Evolutionary conservation across 2,888 invertebrate genomes (phyloP), one percentile per base, ranked within the genome.

Genomic region (Tetramorium bicarinatum): DNA sequence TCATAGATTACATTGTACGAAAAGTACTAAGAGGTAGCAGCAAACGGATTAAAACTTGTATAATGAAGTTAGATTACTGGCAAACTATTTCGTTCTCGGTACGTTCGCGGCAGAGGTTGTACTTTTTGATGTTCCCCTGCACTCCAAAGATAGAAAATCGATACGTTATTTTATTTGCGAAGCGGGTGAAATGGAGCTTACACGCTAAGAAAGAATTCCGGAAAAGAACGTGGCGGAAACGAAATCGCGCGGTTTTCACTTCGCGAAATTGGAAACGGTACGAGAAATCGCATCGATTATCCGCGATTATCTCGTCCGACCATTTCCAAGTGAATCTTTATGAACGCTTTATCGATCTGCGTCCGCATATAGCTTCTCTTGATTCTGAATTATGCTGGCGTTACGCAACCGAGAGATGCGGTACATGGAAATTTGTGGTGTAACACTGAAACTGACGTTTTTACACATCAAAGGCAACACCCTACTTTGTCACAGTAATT

Each of bases 41-140:
- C 47, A 47, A 62, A 85, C 4, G 49, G 52, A 85, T 85, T 77
- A 82, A 52, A 83, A 79, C 77, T 85, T 83, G 41, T 38, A 13
- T 54, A 72, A 67, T 61, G 67, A 83, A 77, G 67, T 44, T 79
- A 56, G 41, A 56, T 9, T n/a, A 13, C 13, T 7, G 29, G 54
- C 9, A 13, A 44, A 77, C 54, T 67, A 41, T 67, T 67, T 67
- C 54, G 15, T 56, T 41, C 54, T 54, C 15, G 49, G 3, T 18
- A 52, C 8, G 29, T 4, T 34, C 29, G 29, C 38, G 15, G 15
- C 8, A 21, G 4, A 34, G 69, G 34, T 69, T 56, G 34, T 47
- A 21, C 21, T 34, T 47, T 69, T 79, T 54, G 44, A 69, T 11
- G 11, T 34, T 56, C 15, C 21, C n/a, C 47, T 29, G 13, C 4